phyloP scores from a whole-genome alignment of 1,140 invertebrate species.

The Gonioctena quinquepunctata region DNA sequence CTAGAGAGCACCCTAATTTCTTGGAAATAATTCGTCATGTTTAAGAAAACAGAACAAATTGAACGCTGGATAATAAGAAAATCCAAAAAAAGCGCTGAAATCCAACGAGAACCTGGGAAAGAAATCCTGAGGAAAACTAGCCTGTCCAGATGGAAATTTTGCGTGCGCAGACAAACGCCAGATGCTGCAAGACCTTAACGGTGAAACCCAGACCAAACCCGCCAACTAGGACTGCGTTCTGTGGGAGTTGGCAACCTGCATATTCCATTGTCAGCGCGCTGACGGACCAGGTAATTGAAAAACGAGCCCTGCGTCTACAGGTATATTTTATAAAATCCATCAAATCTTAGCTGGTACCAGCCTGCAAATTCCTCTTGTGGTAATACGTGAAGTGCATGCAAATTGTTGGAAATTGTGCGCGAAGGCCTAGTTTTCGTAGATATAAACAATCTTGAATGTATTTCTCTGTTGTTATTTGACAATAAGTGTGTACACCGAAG shows the following conservation, averaged over 20 bases:
- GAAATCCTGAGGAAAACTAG: constrained; percentile 60
- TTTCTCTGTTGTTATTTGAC: too few species aligned
- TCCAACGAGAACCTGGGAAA: constrained; percentile 49
- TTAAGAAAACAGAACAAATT: constrained; percentile 61
- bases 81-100: constrained; percentile 56
- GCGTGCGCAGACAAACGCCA: constrained; percentile 66
- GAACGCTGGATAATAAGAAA: constrained; percentile 65
- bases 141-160: constrained; percentile 63
- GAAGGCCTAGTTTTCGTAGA: too few species aligned
- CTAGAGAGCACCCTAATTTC: constrained; percentile 61
- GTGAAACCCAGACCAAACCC: constrained; percentile 59
- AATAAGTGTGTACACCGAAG: too few species aligned
- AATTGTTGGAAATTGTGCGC: too few species aligned
- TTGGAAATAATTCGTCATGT: constrained; percentile 62
- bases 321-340: too few species aligned
- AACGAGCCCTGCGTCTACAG: too few species aligned
- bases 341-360: too few species aligned
- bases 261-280: constrained; percentile 64
- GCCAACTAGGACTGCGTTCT: constrained; percentile 63
- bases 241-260: constrained; percentile 65
- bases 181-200: constrained; percentile 65
- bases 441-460: too few species aligned
- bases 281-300: constrained; percentile 57
- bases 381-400: too few species aligned
- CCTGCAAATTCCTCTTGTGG: too few species aligned